These are phyloP conservation scores for Meriones unguiculatus DNA, from an alignment of 2,113 vertebrate genomes.

Conservation along the genomic window DNA sequence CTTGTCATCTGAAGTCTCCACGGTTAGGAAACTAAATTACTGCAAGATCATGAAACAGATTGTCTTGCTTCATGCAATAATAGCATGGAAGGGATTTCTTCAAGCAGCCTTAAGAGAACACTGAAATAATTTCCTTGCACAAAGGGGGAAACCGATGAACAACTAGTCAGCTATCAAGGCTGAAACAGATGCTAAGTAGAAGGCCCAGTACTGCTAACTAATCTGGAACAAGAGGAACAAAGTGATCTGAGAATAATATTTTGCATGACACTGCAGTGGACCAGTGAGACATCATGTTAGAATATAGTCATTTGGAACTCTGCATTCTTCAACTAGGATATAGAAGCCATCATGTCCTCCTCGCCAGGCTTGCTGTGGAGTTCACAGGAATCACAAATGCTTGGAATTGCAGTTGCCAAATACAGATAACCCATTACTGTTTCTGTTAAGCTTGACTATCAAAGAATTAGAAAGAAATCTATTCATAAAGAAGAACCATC, in stretches of 20 bases:
- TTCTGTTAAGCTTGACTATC: neutral
- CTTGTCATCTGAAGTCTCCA: neutral
- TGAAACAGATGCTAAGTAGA: neutral
- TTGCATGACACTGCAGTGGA: fast-evolving
- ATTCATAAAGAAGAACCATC: neutral
- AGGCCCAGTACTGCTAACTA: neutral
- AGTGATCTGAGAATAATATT: too few species aligned
- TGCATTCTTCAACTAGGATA: neutral
- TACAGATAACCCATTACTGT: neutral
- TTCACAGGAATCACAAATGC: neutral
- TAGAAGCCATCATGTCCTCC: neutral
- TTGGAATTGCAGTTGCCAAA: neutral
- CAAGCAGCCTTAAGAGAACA: neutral
- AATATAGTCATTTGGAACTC: neutral
- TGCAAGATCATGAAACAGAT: neutral
- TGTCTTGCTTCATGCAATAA: neutral
- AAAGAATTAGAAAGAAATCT: neutral
- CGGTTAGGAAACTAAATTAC: neutral
- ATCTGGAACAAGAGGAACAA: neutral
- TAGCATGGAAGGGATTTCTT: neutral
- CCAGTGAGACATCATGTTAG: neutral
- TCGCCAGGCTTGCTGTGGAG: neutral
- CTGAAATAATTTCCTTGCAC: neutral
- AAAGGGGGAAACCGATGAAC: neutral
- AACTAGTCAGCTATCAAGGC: too few species aligned